Base-by-base conservation (phyloP, 2,113 vertebrate genomes). In the Bujurquina vittata region DNA sequence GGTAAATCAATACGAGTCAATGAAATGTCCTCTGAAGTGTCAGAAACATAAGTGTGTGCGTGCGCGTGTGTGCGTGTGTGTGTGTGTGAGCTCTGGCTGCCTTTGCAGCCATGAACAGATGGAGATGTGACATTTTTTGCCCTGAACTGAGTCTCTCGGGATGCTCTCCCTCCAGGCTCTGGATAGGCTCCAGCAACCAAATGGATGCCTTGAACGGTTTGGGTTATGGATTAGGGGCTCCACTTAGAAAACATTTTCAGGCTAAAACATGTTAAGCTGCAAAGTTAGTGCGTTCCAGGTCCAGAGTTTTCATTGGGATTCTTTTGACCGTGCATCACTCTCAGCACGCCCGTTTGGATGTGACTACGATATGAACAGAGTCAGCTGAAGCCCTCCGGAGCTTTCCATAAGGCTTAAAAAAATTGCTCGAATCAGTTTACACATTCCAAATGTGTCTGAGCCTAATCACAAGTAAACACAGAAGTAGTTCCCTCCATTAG, bases 101-200 rank as follows among this genome's bases (percentile, higher is more conserved):
- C 22, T 80, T 46, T 85, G 75, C 75, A 73, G 56, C 80, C 75
- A 63, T 65, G 75, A 83, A 62, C 91, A 89, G 88, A 89, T 88
- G 85, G 85, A 87, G 37, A 15, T 56, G 33, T 85, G 74, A 85
- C 86, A 84, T 65, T 5, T 61, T 82, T 72, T 77, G 79, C 61
- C 74, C 85, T 87, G 79, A 81, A 26, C 79, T 10, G 10, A 52
- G 59, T 84, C 79, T 88, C 80, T 84, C 57, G 52, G 69, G 75
- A 87, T 23, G 1, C 49, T 77, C 55, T 75, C 83, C 77, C 75
- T 77, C 18, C 84, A 84, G 86, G 17, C 59, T 82, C 49, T 86
- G 91, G 84, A 89, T 7, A 1, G 3, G 75, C 55, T 91, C 81
- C 88, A 90, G 81, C 65, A 78, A 26, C 63, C 57, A 73, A 83